A percentile compares a stretch with the other conserved stretches of the same genome.
Evolutionary conservation across 2,797 vertebrate genomes (phyloP).

Genomic region (Coregonus suidteri): DNA sequence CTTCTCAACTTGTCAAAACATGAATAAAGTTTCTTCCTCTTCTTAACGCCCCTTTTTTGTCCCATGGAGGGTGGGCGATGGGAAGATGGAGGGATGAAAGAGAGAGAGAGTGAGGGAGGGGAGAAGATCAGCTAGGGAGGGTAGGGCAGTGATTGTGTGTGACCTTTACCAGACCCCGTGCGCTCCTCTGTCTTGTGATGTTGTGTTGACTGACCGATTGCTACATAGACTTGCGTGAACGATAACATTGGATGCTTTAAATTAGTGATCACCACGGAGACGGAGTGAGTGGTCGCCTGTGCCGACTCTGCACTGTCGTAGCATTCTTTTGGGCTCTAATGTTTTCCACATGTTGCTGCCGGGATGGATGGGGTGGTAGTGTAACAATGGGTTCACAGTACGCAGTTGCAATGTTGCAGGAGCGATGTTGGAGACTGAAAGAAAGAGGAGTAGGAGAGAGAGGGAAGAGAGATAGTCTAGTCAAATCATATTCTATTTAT

Average conservation of each 20-base stretch:
- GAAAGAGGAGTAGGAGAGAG: no score
- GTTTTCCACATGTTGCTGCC: conserved; percentile 65
- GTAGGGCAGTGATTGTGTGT: no score
- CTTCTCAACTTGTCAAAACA: not conserved
- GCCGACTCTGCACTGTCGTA: conserved; percentile 40
- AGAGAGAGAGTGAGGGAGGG: no score
- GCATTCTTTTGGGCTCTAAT: conserved; percentile 63
- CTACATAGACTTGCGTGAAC: conserved; percentile 14
- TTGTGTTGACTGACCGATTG: conserved; percentile 29
- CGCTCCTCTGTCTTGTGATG: conserved; percentile 24
- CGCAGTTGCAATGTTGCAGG: conserved; percentile 17
- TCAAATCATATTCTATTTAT: conserved; percentile 31
- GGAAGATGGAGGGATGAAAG: no score
- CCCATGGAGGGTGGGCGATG: conserved; percentile 12
- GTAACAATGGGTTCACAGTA: conserved; percentile 43
- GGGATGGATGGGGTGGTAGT: conserved; percentile 33
- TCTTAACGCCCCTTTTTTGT: not conserved
- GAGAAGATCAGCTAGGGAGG: no score
- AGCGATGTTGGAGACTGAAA: conserved; percentile 26
- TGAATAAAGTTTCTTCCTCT: no score
- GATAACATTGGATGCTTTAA: conserved; percentile 36
- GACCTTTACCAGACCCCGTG: not conserved
- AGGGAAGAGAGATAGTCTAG: conserved; percentile 19
- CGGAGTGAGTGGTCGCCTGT: conserved; percentile 58
- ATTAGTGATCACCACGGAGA: conserved; percentile 45